phyloP scores from a whole-genome alignment of 2,888 invertebrate genomes.

The Papilio elwesi region DNA sequence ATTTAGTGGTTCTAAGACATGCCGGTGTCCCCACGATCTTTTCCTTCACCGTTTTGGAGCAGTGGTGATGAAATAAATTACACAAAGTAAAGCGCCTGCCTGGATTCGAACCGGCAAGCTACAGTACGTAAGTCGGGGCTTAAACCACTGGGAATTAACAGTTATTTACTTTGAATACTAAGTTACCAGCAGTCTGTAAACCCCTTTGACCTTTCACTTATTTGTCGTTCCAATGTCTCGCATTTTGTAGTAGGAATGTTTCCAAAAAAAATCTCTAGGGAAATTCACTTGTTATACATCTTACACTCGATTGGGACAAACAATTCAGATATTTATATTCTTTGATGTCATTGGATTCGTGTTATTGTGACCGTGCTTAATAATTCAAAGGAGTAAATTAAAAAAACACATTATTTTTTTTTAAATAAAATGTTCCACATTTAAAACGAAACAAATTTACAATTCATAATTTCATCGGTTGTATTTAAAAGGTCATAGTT shows the following conservation, averaged over 20 bases:
- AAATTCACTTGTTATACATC: not conserved
- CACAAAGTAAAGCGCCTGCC: too few relatives aligned
- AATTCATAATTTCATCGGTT: not conserved
- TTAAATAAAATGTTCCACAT: not conserved
- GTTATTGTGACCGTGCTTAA: not conserved
- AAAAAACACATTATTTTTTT: not conserved
- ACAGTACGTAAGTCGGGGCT: too few relatives aligned
- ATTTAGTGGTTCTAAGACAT: too few relatives aligned
- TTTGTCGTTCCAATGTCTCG: conserved; percentile 8
- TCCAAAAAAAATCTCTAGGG: conserved; percentile 4
- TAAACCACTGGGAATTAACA: too few relatives aligned
- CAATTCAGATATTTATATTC: conserved; percentile 1
- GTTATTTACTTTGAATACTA: too few relatives aligned
- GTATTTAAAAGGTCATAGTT: too few relatives aligned
- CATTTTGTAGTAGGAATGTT: not conserved
- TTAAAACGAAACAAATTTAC: not conserved
- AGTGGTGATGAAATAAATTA: too few relatives aligned
- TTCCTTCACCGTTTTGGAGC: too few relatives aligned
- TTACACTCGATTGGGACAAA: conserved; percentile 23
- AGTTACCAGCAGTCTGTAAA: not conserved
- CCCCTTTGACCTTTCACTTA: not conserved
- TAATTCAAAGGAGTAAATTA: not conserved
- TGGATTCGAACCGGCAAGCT: too few relatives aligned
- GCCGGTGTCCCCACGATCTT: too few relatives aligned
- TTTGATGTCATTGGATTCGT: conserved; percentile 9